Percentiles rank a stretch among this genome's conserved stretches.
Conservation (phyloP, 92 coral and sea anemone genomes). For the Parazoanthus darwini region DNA sequence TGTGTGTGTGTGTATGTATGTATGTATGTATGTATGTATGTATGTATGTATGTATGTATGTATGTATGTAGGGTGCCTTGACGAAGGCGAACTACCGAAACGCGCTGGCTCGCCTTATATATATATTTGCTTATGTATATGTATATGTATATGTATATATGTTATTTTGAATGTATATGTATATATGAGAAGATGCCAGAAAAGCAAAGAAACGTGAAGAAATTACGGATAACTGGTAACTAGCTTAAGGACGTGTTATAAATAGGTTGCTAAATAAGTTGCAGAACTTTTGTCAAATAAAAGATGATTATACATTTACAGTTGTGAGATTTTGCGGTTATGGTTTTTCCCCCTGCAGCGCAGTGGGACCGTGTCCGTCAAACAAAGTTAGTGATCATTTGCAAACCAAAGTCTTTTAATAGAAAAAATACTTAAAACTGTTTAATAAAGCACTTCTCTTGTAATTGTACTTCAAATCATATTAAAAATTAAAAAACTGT, state of each 20-base stretch:
- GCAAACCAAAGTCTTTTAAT: background rate
- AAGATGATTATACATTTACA: slow-evolving; percentile 17
- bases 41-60: background rate
- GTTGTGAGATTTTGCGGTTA: slow-evolving; percentile 4
- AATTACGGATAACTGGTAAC: no score
- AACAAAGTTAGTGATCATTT: background rate
- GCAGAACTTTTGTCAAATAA: background rate
- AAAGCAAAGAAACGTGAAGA: no score
- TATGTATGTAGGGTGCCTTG: no score
- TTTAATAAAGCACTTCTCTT: background rate
- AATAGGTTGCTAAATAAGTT: background rate
- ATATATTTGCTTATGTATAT: no score
- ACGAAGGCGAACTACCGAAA: no score
- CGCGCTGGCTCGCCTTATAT: no score
- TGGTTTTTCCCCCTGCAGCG: background rate
- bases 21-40: background rate
- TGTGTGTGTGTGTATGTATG: background rate
- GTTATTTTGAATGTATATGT: no score
- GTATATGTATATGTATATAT: no score
- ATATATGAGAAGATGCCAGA: no score
- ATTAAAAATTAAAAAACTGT: background rate
- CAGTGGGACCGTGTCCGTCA: background rate
- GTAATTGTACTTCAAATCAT: background rate
- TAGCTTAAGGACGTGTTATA: background rate
- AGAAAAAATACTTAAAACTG: background rate